Evolutionary conservation across 2,888 invertebrate genomes (phyloP).

Genomic region (Shargacucullia verbasci): DNA sequence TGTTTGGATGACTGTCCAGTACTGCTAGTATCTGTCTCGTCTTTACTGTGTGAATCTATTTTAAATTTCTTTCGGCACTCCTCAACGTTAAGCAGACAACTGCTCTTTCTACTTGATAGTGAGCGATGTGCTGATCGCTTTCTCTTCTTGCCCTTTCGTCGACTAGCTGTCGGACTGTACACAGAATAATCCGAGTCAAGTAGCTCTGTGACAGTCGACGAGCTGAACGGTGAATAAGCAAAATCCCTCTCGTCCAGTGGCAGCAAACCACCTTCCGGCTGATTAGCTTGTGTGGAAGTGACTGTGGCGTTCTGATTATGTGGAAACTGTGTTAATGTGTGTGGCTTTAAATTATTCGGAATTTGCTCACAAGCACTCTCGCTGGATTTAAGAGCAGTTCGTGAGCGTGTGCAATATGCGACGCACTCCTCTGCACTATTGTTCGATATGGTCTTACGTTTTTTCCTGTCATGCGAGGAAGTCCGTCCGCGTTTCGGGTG

Average conservation of each 20-base stretch:
- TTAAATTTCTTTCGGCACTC: conserved; percentile 86
- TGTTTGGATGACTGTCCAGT: conserved; percentile 68
- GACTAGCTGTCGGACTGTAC: conserved; percentile 82
- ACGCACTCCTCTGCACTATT: conserved; percentile 80
- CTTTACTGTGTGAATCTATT: conserved; percentile 85
- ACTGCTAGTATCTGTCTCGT: conserved; percentile 66
- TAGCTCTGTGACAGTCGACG: conserved; percentile 84
- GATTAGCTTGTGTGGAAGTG: conserved; percentile 68
- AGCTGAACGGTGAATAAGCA: conserved; percentile 86
- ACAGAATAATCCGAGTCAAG: conserved; percentile 86
- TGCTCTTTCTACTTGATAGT: conserved; percentile 78
- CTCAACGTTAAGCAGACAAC: conserved; percentile 75
- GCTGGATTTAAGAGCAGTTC: conserved; percentile 82
- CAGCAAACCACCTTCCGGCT: conserved; percentile 81
- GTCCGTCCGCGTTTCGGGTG: conserved; percentile 77
- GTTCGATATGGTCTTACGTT: conserved; percentile 74
- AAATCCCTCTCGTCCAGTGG: conserved; percentile 87
- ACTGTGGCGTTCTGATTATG: conserved; percentile 68
- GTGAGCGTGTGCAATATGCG: conserved; percentile 85
- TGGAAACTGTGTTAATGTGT: conserved; percentile 64
- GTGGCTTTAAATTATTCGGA: conserved; percentile 67
- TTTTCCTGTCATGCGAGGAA: conserved; percentile 84
- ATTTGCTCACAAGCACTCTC: conserved; percentile 82
- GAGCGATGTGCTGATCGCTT: conserved; percentile 83
- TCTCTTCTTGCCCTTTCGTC: conserved; percentile 84